Evolutionary conservation across 2,797 vertebrate species (phyloP).

Genomic region (Etheostoma perlongum): DNA sequence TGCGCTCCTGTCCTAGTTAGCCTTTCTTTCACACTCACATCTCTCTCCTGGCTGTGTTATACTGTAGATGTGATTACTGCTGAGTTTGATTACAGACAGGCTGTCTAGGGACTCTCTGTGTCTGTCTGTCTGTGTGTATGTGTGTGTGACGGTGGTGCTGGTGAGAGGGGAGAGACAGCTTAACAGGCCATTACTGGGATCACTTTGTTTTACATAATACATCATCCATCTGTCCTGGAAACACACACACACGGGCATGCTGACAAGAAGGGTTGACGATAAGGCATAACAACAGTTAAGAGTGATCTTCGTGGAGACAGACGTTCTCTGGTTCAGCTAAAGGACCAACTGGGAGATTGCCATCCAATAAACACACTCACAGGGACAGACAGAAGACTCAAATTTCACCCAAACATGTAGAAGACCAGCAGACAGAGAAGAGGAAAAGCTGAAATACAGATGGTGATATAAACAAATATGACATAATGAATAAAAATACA

Average conservation of each 20-base stretch:
- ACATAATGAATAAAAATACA: conserved; percentile 18
- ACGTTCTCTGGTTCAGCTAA: conserved; percentile 42
- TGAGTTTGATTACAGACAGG: conserved; percentile 75
- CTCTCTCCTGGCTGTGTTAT: conserved; percentile 68
- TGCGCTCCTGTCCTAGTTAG: conserved; percentile 70
- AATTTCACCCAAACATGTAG: conserved; percentile 1
- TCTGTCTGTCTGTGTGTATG: conserved; percentile 28
- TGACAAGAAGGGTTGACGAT: conserved; percentile 45
- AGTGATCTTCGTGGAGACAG: conserved; percentile 65
- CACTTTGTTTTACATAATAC: conserved; percentile 86
- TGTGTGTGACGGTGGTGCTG: conserved; percentile 27
- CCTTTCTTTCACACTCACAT: conserved; percentile 59
- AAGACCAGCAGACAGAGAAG: not conserved
- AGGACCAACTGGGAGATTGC: conserved; percentile 32
- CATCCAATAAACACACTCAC: conserved; percentile 38
- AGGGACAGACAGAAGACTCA: conserved; percentile 2
- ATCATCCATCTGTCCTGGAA: conserved; percentile 84
- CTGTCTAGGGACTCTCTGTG: conserved; percentile 65
- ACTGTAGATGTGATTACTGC: conserved; percentile 74
- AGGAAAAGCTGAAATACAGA: conserved; percentile 20
- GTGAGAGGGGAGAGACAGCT: conserved; percentile 54
- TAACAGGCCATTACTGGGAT: conserved; percentile 84
- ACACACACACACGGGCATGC: conserved; percentile 36
- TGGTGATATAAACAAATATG: conserved; percentile 30
- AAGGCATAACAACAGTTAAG: conserved; percentile 56